Evolutionary conservation across 2,113 vertebrate genomes (phyloP), one percentile per base, ranked within the genome.

Genomic region (Columbina picui): DNA sequence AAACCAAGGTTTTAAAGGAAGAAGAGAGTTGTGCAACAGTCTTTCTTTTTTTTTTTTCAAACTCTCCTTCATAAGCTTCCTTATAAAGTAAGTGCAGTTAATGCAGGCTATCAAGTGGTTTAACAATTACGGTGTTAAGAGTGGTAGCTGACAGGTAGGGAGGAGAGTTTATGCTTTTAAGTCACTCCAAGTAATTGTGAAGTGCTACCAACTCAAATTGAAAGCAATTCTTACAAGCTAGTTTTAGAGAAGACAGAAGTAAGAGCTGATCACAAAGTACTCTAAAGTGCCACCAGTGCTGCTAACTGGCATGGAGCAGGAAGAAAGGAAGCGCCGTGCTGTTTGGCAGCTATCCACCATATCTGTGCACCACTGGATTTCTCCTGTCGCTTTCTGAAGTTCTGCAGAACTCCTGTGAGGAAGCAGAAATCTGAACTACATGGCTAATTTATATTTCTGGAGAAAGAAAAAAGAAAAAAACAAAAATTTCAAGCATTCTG

Each of bases 401-500:
- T 88, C 64, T 68, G 41, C 53, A 91, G 57, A 89, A 56, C 16
- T 85, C 82, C 69, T 56, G 65, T 41, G 47, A 94, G 64, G 52
- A 92, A 90, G 79, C 56, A 77, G 39, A 94, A 83, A 82, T 60
- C 61, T 78, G 43, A 47, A 55, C 30, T 90, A 87, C 63, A 16
- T 49, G 30, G 39, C 59, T 94, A 87, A n/a, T 93, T 74, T 60
- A 27, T 71, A 84, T 11, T 84, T 84, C 52, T 92, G 87, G 59
- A 84, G 49, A 74, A 91, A 80, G 36, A 86, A 89, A 79, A 75
- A 56, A 84, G 78, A 2, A 57, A 84, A 76, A 26, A 10, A 4
- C 50, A 84, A 78, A 80, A 83, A 93, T 86, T 39, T 78, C 65
- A 90, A 93, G 49, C 60, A 94, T 89, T 94, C 94, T 91, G 60